Evolutionary conservation across 1,140 invertebrate species (phyloP).

Genomic region (Drosophila subpulchrella): DNA sequence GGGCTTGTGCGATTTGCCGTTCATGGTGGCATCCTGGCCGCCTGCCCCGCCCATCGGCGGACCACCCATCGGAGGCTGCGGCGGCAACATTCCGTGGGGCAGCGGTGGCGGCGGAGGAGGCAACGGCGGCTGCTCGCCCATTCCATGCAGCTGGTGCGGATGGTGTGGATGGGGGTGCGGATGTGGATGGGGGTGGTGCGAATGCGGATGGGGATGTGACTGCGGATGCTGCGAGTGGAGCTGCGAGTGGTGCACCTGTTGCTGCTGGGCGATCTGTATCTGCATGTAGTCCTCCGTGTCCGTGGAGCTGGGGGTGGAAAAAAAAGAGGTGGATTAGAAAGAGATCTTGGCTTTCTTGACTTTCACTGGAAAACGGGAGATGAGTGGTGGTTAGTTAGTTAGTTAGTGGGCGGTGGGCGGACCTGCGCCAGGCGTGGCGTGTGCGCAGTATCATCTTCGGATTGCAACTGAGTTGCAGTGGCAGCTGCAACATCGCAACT

Average conservation of each 20-base stretch:
- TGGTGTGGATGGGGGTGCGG: conserved; percentile 45
- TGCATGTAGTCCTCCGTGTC: conserved; percentile 84
- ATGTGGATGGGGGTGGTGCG: conserved; percentile 48
- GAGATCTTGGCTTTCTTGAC: conserved; percentile 5
- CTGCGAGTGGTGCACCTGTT: conserved; percentile 55
- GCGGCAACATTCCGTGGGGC: conserved; percentile 80
- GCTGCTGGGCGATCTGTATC: conserved; percentile 77
- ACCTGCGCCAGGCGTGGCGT: conserved; percentile 81
- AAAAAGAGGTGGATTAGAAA: neutral
- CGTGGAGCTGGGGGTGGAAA: conserved; percentile 68
- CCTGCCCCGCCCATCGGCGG: conserved; percentile 45
- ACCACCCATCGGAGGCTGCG: conserved; percentile 78
- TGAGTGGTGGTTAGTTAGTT: neutral
- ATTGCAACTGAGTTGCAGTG: conserved; percentile 65
- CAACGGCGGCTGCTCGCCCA: conserved; percentile 73
- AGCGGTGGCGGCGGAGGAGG: conserved; percentile 85
- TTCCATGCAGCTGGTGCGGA: conserved; percentile 55
- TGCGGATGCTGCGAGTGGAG: conserved; percentile 58
- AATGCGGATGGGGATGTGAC: conserved; percentile 84
- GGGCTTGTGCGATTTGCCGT: conserved; percentile 62
- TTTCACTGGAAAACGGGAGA: conserved; percentile 15
- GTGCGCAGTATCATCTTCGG: conserved; percentile 79
- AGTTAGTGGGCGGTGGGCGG: neutral
- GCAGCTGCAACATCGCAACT: conserved; percentile 8
- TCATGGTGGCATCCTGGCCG: conserved; percentile 43